Conservation (phyloP, 1,140 invertebrate genomes). For the Drosophila orena region DNA sequence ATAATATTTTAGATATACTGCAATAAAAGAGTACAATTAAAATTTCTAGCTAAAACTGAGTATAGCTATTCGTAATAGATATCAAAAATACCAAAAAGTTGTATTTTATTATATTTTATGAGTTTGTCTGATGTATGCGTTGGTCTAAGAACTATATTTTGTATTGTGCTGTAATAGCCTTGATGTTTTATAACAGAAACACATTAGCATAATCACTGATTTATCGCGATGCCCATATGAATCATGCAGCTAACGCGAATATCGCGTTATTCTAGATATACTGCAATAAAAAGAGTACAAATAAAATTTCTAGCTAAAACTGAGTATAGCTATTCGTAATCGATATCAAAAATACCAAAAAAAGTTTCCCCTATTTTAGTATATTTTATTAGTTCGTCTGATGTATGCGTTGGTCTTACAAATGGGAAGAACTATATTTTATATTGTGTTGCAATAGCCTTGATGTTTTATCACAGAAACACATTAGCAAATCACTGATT, state of each 20-base stretch:
- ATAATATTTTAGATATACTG: not conserved
- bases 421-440: not conserved
- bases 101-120: not conserved
- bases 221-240: not conserved
- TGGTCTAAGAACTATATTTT: not conserved
- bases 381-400: not conserved
- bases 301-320: not conserved
- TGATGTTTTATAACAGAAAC: not conserved
- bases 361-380: not conserved
- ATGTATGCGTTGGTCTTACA: not conserved
- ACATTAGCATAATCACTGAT: not conserved
- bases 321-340: not conserved
- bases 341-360: constrained; percentile 1
- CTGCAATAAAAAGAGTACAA: no score
- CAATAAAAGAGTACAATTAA: not conserved
- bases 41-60: not conserved
- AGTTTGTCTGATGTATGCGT: not conserved
- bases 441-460: not conserved
- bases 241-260: constrained; percentile 8
- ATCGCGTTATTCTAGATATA: not conserved
- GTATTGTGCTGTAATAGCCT: not conserved
- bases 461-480: not conserved
- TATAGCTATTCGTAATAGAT: not conserved
- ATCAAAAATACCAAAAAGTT: not conserved
- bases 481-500: not conserved